These are phyloP conservation scores for Fabriciana adippe DNA, from an alignment of 2,888 invertebrate species.

Conservation along the genomic window DNA sequence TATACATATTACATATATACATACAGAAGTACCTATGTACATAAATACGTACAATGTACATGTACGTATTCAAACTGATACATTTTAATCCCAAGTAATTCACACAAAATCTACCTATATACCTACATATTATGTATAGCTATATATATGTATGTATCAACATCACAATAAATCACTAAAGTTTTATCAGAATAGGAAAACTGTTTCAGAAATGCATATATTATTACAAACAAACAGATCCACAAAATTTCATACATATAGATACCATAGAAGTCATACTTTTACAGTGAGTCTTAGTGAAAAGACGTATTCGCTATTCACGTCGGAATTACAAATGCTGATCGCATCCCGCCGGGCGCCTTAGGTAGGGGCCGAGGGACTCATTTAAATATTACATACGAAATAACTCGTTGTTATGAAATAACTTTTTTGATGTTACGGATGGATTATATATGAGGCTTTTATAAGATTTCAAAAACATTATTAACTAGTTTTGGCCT, in stretches of 20 bases:
- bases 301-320: neutral
- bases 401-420: constrained; percentile 15
- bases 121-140: too few species aligned
- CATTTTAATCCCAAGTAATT: too few species aligned
- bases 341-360: constrained; percentile 2
- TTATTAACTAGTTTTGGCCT: constrained; percentile 1
- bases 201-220: too few species aligned
- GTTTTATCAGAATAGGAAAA: too few species aligned
- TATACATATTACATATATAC: neutral
- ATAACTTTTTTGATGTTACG: constrained; percentile 13
- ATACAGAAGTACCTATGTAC: neutral
- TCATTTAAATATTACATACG: constrained; percentile 22
- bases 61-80: too few species aligned
- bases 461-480: constrained; percentile 6
- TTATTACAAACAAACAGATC: too few species aligned
- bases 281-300: neutral
- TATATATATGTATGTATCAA: too few species aligned
- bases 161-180: too few species aligned
- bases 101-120: too few species aligned
- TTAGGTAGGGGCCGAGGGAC: constrained; percentile 11
- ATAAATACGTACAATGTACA: too few species aligned
- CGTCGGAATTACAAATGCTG: constrained; percentile 10
- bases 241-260: too few species aligned
- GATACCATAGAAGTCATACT: too few species aligned
- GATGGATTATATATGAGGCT: constrained; percentile 11